These are phyloP conservation scores for Caenorhabditis sp. DNA, from an alignment of 2,888 invertebrate genomes.

Conservation along the genomic window DNA sequence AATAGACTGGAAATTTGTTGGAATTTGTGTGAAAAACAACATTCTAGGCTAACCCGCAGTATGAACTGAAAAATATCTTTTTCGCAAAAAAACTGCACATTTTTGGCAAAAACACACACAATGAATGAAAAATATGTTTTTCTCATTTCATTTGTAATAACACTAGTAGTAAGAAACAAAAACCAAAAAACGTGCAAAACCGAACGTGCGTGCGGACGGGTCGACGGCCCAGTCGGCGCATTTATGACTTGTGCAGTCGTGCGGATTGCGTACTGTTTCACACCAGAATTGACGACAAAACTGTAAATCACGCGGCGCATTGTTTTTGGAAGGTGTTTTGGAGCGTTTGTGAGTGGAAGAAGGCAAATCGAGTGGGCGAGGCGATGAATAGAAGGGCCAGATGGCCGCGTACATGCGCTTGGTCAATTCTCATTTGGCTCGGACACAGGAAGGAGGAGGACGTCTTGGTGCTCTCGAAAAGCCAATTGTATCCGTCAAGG, in stretches of 20 bases:
- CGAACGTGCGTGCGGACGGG: background rate
- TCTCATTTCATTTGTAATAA: background rate
- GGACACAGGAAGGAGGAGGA: background rate
- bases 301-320: too few relatives aligned
- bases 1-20: too few relatives aligned
- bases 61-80: too few relatives aligned
- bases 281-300: constrained; percentile 38
- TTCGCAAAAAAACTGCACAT: too few relatives aligned
- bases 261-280: constrained; percentile 20
- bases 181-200: background rate
- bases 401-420: background rate
- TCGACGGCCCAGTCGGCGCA: constrained; percentile 23
- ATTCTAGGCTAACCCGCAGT: too few relatives aligned
- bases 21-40: too few relatives aligned
- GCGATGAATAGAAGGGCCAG: background rate
- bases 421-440: background rate
- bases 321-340: background rate
- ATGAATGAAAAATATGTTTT: constrained; percentile 10
- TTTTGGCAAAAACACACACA: background rate
- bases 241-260: constrained; percentile 41
- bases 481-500: constrained; percentile 11
- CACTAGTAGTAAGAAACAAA: background rate
- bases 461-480: background rate
- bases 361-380: background rate
- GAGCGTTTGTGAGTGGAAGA: background rate